phyloP scores from a whole-genome alignment of 2,113 vertebrate genomes.

The Elanoides forficatus region DNA sequence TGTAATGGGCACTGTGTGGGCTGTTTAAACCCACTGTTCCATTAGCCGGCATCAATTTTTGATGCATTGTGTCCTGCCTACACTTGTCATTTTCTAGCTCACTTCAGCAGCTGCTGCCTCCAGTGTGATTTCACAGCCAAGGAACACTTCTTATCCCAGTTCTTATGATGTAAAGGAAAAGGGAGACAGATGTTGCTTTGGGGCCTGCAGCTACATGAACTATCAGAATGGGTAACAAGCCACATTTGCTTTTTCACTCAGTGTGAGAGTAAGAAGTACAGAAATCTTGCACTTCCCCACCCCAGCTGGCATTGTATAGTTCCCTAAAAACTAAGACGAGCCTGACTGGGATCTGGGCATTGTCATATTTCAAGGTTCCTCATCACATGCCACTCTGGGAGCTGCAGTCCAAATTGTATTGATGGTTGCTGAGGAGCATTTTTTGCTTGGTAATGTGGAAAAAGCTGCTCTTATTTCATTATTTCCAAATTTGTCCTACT shows the following conservation, averaged over 20 bases:
- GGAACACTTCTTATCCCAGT: background rate
- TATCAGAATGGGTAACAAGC: background rate
- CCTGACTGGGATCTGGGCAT: background rate
- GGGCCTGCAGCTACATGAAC: background rate
- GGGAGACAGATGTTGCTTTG: background rate
- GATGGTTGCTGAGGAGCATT: background rate
- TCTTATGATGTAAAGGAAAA: background rate
- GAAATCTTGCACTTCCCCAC: background rate
- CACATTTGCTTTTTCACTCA: background rate
- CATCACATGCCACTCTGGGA: background rate
- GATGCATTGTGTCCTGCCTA: slow-evolving; percentile 14
- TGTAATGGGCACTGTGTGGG: background rate
- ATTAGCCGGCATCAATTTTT: slow-evolving; percentile 5
- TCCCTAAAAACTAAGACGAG: background rate
- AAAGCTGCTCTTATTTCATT: background rate
- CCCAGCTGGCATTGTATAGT: background rate
- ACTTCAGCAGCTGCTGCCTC: slow-evolving; percentile 28
- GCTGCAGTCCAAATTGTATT: background rate
- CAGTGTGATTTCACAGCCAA: background rate
- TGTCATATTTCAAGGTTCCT: background rate
- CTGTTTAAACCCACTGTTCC: background rate
- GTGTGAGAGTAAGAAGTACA: background rate
- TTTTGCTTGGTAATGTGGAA: background rate
- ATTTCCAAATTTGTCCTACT: background rate
- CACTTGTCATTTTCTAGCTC: background rate